Evolutionary conservation across 2,113 vertebrate genomes (phyloP).

Genomic region (Galbula dea): DNA sequence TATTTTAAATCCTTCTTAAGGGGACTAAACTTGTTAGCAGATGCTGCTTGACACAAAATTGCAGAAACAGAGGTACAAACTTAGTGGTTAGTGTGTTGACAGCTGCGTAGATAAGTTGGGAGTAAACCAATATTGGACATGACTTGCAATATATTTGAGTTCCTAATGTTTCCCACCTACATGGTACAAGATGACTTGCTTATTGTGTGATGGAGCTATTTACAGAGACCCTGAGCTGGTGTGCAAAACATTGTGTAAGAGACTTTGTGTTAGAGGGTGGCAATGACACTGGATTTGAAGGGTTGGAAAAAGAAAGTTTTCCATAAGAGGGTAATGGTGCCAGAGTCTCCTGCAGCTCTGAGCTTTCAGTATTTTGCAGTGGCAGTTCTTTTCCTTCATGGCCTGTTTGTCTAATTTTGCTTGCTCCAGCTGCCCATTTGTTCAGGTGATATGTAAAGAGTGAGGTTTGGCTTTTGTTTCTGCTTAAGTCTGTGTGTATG

Average conservation of each 20-base stretch:
- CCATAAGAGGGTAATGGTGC: background rate
- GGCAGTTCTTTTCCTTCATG: background rate
- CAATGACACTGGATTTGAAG: background rate
- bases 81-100: conserved; percentile 2
- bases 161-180: conserved; percentile 30
- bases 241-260: background rate
- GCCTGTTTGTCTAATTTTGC: background rate
- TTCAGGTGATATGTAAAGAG: background rate
- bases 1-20: background rate
- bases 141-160: background rate
- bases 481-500: background rate
- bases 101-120: background rate
- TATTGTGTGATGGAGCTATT: background rate
- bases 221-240: background rate
- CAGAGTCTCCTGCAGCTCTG: background rate
- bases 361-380: background rate
- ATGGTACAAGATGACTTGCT: background rate
- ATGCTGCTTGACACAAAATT: background rate
- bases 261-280: background rate
- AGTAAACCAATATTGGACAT: conserved; percentile 6
- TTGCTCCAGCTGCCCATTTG: background rate
- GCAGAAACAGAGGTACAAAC: background rate
- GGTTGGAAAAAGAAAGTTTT: background rate
- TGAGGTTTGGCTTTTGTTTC: background rate
- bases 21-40: background rate